These are phyloP conservation scores for Haliclystus octoradiatus DNA, from an alignment of 30 jellyfish, hydroid and myxozoan genomes.

Conservation along the genomic window DNA sequence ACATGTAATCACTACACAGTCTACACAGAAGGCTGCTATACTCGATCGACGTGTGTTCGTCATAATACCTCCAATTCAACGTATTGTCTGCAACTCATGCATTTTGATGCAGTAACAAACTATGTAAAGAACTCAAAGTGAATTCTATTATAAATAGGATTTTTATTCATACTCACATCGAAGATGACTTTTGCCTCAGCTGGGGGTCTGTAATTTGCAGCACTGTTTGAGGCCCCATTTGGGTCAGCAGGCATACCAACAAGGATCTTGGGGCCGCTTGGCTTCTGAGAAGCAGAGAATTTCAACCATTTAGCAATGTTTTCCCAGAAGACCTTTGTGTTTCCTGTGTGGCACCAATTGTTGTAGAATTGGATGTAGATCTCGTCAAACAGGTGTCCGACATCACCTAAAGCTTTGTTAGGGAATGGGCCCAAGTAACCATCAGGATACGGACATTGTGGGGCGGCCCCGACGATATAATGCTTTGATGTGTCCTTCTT, in stretches of 20 bases:
- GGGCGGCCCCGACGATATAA: constrained; percentile 63
- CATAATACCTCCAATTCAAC: too few relatives aligned
- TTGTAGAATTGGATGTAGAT: constrained; percentile 53
- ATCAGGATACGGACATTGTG: constrained; percentile 55
- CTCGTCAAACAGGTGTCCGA: constrained; percentile 40
- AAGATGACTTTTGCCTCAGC: constrained; percentile 22
- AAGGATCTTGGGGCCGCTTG: constrained; percentile 42
- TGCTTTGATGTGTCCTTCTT: constrained; percentile 11
- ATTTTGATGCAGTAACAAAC: too few relatives aligned
- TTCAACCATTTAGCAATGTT: constrained; percentile 25
- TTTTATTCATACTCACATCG: constrained; percentile 29
- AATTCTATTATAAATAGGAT: too few relatives aligned
- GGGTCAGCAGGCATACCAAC: constrained; percentile 46
- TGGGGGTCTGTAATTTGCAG: constrained; percentile 35
- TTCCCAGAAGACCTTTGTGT: constrained; percentile 12
- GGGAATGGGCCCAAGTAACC: constrained; percentile 39
- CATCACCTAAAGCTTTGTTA: constrained; percentile 55
- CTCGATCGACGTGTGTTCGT: too few relatives aligned
- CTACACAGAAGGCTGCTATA: too few relatives aligned
- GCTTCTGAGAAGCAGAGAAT: constrained; percentile 5
- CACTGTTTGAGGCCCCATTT: constrained; percentile 28
- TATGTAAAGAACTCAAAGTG: too few relatives aligned
- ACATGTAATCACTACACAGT: too few relatives aligned
- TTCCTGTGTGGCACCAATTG: constrained; percentile 55
- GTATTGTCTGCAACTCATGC: too few relatives aligned